phyloP scores from a whole-genome alignment of 1,140 invertebrate species.

The Drosophila setifemur region DNA sequence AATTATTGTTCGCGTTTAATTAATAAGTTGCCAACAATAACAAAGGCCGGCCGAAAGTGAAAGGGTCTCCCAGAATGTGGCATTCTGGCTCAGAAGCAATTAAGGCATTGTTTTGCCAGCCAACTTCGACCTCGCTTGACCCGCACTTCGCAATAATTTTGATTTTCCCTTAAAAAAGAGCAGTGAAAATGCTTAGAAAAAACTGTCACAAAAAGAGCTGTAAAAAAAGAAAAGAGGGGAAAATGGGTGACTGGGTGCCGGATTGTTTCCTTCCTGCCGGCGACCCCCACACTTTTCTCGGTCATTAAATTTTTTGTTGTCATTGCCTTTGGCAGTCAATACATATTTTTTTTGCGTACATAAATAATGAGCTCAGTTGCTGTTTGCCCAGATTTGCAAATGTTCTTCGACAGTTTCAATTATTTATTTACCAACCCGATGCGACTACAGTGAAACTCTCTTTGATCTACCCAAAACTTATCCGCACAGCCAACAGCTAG shows the following conservation, averaged over 20 bases:
- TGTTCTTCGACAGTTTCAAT: slow-evolving; percentile 38
- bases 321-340: slow-evolving; percentile 44
- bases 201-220: slow-evolving; percentile 45
- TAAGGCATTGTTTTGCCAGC: slow-evolving; percentile 49
- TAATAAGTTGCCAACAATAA: slow-evolving; percentile 63
- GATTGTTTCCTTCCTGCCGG: slow-evolving; percentile 48
- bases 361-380: slow-evolving; percentile 67
- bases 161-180: slow-evolving; percentile 46
- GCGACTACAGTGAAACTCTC: slow-evolving; percentile 20
- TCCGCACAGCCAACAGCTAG: not conserved
- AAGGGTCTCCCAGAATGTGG: slow-evolving; percentile 37
- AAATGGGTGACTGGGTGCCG: slow-evolving; percentile 3
- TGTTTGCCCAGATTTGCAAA: slow-evolving; percentile 40
- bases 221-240: slow-evolving; percentile 21
- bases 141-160: slow-evolving; percentile 57
- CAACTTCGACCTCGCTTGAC: slow-evolving; percentile 35
- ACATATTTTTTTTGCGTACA: slow-evolving; percentile 41
- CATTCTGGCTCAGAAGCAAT: slow-evolving; percentile 34
- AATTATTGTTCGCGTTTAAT: slow-evolving; percentile 72
- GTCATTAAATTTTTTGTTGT: slow-evolving; percentile 63
- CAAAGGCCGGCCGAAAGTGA: slow-evolving; percentile 15
- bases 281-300: slow-evolving; percentile 53
- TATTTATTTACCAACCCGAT: slow-evolving; percentile 38
- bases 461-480: not conserved
- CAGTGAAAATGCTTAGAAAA: slow-evolving; percentile 14